Evolutionary conservation across 2,797 vertebrate genomes (phyloP).

Genomic region (Novumbra hubbsi): DNA sequence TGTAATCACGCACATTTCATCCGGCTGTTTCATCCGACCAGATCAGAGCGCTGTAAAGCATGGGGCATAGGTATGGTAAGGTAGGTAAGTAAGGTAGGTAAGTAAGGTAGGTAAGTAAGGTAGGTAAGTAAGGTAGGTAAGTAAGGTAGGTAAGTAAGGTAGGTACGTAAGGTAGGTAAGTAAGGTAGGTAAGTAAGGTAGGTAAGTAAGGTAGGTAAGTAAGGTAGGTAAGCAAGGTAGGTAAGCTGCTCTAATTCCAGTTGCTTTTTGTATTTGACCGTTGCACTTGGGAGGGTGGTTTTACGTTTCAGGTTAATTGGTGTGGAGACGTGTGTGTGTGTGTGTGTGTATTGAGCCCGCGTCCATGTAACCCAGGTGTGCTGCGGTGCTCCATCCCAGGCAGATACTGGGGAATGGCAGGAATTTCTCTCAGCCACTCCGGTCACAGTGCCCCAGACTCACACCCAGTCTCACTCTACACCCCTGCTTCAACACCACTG

Average conservation of each 20-base stretch:
- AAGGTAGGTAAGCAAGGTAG: too few relatives aligned
- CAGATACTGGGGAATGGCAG: constrained; percentile 76
- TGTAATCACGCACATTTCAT: neutral
- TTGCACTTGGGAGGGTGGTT: constrained; percentile 57
- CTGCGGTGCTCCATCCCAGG: constrained; percentile 73
- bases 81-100: too few relatives aligned
- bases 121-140: too few relatives aligned
- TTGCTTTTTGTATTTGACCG: constrained; percentile 55
- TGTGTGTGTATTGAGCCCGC: constrained; percentile 30
- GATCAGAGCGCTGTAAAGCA: neutral
- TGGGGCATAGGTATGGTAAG: constrained; percentile 16
- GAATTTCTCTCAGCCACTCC: constrained; percentile 79
- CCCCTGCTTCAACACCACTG: constrained; percentile 64
- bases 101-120: too few relatives aligned
- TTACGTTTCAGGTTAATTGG: constrained; percentile 71
- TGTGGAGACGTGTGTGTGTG: constrained; percentile 39
- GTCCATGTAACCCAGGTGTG: constrained; percentile 69
- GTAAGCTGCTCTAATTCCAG: constrained; percentile 27
- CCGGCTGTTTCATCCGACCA: neutral
- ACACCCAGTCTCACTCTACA: constrained; percentile 53
- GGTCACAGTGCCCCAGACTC: constrained; percentile 77
- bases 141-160: too few relatives aligned
- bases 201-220: too few relatives aligned
- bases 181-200: too few relatives aligned
- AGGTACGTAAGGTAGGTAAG: too few relatives aligned